Base-by-base conservation (phyloP, 2,888 invertebrate species). In the Tenthredo amoena region DNA sequence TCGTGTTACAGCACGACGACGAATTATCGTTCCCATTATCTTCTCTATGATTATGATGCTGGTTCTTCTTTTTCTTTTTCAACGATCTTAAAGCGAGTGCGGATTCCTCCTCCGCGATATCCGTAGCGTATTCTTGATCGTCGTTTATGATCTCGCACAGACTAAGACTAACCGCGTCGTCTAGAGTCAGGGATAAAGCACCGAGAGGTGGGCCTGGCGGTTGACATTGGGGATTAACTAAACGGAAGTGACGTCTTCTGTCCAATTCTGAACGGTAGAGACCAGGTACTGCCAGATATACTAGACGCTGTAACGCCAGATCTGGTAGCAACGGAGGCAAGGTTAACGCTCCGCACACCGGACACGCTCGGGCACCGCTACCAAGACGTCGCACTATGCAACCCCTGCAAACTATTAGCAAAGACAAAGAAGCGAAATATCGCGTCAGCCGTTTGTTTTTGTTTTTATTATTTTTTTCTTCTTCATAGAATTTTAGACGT, bases 241-340 rank as follows among this genome's bases (percentile, higher is more conserved):
- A 87, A 21, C 90, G 90, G 86, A 92, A 92, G 65, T 91, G 91
- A 9, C 91, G 90, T 43, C 92, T 89, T 31, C 91, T 88, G 47
- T 92, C 91, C 34, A 91, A 89, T 85, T 92, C 92, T 12, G 92
- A 91, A 6, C 91, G 89, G 86, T 90, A 92, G 85, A 92, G 89
- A 62, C 92, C 92, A 62, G 92, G 92, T n/a, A 92, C 92, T 76
- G 90, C 86, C n/a, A 92, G 90, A 77, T 92, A 92, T 18, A 92
- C 91, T 43, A 92, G 86, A 40, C 91, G 89, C 84, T 92, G 92
- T 2, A 92, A 87, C n/a, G 87, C 89, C 10, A 89, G 86, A 84
- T 92, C 92, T 50, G 91, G 89, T 74, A 91, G 68, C 21, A 91
- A 89, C 10, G 91, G 91, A 62, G 90, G 90, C 4, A 88, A 86